These are phyloP conservation scores for Babyrousa celebensis DNA, from an alignment of 2,797 vertebrate genomes.

Conservation along the genomic window DNA sequence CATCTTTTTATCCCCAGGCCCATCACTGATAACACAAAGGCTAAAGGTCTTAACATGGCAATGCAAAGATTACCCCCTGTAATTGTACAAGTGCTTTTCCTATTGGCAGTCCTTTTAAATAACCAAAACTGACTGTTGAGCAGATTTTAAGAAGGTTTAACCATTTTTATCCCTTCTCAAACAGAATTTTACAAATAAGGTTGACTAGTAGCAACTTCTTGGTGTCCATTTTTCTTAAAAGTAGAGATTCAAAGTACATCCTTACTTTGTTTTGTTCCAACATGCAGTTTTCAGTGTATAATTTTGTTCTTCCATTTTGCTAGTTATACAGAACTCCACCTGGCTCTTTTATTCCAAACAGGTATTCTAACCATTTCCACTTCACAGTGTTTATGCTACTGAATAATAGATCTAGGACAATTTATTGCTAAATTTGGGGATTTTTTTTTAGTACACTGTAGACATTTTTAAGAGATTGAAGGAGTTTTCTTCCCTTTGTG, in stretches of 20 bases:
- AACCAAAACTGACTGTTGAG: conserved; percentile 35
- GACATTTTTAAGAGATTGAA: background rate
- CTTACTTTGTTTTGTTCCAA: background rate
- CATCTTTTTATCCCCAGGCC: background rate
- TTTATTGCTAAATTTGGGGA: background rate
- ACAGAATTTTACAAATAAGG: background rate
- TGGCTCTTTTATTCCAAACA: background rate
- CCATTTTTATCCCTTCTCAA: background rate
- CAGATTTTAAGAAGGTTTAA: conserved; percentile 11
- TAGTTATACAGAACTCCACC: background rate
- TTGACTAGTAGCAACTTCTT: background rate
- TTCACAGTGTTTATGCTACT: conserved; percentile 35
- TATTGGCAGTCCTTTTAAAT: background rate
- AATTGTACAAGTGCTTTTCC: background rate
- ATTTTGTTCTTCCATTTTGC: background rate
- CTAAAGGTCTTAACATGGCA: background rate
- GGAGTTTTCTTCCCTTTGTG: background rate
- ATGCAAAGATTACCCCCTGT: background rate
- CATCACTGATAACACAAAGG: background rate
- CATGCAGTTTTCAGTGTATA: background rate
- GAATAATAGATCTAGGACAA: conserved; percentile 43
- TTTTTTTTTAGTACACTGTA: background rate
- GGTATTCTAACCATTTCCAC: background rate
- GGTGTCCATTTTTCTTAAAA: conserved; percentile 51
- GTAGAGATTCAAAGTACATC: background rate